Conservation (phyloP, 2,113 vertebrate species). For the Cololabis saira region DNA sequence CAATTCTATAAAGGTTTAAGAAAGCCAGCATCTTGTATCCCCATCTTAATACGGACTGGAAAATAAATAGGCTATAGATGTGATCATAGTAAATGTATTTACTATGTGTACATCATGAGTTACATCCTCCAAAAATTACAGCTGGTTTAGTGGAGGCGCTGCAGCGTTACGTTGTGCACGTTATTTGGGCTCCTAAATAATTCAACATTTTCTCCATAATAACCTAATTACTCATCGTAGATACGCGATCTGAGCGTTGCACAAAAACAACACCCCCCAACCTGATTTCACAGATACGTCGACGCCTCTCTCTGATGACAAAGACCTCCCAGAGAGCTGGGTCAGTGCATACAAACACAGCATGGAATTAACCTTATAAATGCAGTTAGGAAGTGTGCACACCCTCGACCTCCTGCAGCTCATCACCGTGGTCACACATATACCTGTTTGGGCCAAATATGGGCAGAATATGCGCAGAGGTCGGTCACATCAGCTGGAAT, state of each 20-base stretch:
- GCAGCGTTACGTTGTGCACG: too few relatives aligned
- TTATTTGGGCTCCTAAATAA: too few relatives aligned
- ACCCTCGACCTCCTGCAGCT: background rate
- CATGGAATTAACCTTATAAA: background rate
- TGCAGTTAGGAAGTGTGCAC: background rate
- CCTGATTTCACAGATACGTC: conserved; percentile 14
- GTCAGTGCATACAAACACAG: conserved; percentile 23
- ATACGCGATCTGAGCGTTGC: background rate
- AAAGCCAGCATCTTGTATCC: too few relatives aligned
- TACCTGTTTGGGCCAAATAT: conserved; percentile 54
- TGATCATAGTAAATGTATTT: too few relatives aligned
- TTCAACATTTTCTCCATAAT: too few relatives aligned
- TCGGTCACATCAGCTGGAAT: conserved; percentile 40
- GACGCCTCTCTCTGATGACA: conserved; percentile 28
- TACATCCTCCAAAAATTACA: too few relatives aligned
- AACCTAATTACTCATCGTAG: too few relatives aligned
- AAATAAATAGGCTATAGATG: too few relatives aligned
- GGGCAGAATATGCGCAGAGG: conserved; percentile 23
- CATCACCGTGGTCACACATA: background rate
- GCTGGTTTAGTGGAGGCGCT: too few relatives aligned
- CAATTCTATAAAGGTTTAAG: too few relatives aligned
- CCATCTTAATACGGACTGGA: too few relatives aligned
- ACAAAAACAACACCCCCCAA: background rate
- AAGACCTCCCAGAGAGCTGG: conserved; percentile 31
- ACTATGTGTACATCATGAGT: too few relatives aligned